phyloP scores from a whole-genome alignment of 2,113 vertebrate genomes.

The Morone saxatilis region DNA sequence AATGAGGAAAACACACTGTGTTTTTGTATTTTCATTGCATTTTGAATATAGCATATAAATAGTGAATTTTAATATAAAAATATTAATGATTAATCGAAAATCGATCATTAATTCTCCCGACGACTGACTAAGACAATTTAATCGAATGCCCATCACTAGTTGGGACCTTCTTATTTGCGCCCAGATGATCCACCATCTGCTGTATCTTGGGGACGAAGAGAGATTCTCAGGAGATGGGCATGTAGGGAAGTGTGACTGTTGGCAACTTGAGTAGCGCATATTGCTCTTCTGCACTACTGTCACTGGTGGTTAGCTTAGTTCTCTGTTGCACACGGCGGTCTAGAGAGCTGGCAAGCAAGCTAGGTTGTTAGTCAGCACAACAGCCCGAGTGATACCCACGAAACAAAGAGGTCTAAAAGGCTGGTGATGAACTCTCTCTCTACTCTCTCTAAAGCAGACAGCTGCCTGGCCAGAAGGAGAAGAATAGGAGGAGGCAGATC shows the following conservation, averaged over 20 bases:
- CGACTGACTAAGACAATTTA: too few species aligned
- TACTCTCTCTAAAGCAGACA: not conserved
- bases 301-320: not conserved
- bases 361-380: slow-evolving; percentile 25
- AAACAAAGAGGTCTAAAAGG: not conserved
- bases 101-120: too few species aligned
- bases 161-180: slow-evolving; percentile 4
- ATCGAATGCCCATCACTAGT: too few species aligned
- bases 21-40: too few species aligned
- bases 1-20: too few species aligned
- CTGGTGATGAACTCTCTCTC: slow-evolving; percentile 1
- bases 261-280: not conserved
- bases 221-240: not conserved
- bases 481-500: not conserved
- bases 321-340: not conserved
- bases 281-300: not conserved
- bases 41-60: too few species aligned
- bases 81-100: too few species aligned
- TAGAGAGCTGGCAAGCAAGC: not conserved
- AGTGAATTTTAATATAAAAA: too few species aligned
- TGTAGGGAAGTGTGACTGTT: not conserved
- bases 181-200: slow-evolving; percentile 36
- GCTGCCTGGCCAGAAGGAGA: not conserved
- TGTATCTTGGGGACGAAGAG: not conserved
- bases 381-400: not conserved